Percentiles rank a stretch among this genome's conserved stretches.
phyloP scores from a whole-genome alignment of 2,797 vertebrate genomes.

The Rhabdophis nuchalis region DNA sequence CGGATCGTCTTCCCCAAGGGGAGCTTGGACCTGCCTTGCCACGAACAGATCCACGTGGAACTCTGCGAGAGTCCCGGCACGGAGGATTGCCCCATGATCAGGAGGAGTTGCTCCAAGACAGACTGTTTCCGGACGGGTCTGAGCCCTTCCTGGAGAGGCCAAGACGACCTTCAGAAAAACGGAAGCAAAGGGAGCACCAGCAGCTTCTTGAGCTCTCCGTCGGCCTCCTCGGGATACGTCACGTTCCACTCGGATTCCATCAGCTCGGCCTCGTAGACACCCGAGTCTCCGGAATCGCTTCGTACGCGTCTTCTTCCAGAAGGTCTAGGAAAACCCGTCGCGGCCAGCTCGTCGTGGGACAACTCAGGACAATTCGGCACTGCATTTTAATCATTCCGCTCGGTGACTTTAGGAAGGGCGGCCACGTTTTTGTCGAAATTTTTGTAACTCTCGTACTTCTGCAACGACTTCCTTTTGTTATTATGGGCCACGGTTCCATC shows the following conservation, averaged over 20 bases:
- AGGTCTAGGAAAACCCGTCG: neutral
- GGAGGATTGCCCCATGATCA: conserved; percentile 44
- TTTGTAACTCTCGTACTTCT: neutral
- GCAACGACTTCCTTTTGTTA: neutral
- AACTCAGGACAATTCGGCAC: neutral
- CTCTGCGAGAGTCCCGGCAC: conserved; percentile 53
- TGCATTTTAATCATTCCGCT: neutral
- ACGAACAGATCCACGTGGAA: conserved; percentile 30
- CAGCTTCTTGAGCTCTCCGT: conserved; percentile 86
- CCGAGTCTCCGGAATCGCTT: fast-evolving
- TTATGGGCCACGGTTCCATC: neutral
- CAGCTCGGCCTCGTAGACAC: conserved; percentile 76
- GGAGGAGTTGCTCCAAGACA: conserved; percentile 13
- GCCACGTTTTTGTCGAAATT: neutral
- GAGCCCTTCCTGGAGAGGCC: conserved; percentile 67
- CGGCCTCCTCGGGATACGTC: conserved; percentile 80
- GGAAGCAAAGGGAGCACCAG: conserved; percentile 78
- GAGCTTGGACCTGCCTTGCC: conserved; percentile 18
- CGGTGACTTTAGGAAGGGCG: neutral
- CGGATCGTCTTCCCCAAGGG: conserved; percentile 33
- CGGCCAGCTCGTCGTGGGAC: neutral
- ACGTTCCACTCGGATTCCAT: conserved; percentile 83
- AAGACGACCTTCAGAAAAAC: conserved; percentile 66
- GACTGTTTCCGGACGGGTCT: conserved; percentile 65
- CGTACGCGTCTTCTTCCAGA: neutral